Evolutionary conservation across 2,113 vertebrate species (phyloP).

Genomic region (Aythya baeri): DNA sequence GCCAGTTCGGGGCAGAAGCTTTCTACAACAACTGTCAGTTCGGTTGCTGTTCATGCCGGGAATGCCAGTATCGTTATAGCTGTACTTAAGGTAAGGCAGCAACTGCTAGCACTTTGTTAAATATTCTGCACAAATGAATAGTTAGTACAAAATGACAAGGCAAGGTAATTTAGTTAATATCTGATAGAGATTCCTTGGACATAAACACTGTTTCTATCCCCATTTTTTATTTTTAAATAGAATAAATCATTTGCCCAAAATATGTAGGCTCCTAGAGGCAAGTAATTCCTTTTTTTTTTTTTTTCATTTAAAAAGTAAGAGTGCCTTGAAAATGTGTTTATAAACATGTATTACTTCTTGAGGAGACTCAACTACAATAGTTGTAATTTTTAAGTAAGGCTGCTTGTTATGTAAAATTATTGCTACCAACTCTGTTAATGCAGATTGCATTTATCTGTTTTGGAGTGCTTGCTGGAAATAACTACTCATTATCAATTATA

Average conservation of each 20-base stretch:
- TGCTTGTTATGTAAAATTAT: not conserved
- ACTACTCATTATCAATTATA: too few species aligned
- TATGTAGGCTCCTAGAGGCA: not conserved
- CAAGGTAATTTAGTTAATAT: not conserved
- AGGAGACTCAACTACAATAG: not conserved
- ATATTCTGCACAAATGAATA: not conserved
- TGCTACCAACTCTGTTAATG: not conserved
- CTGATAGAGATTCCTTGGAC: not conserved
- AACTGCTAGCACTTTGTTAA: not conserved
- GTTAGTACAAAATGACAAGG: not conserved
- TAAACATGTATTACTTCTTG: not conserved
- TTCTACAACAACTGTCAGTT: constrained; percentile 86
- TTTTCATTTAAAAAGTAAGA: not conserved
- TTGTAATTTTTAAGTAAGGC: not conserved
- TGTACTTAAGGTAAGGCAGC: constrained; percentile 84
- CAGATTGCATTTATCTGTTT: not conserved
- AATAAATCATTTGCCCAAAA: not conserved
- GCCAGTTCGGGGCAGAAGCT: constrained; percentile 45
- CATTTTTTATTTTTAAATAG: not conserved
- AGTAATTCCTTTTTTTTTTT: not conserved
- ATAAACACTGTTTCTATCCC: not conserved
- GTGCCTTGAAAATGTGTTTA: not conserved
- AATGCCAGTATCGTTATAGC: constrained; percentile 83
- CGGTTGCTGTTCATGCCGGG: constrained; percentile 86
- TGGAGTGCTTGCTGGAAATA: not conserved